These are phyloP conservation scores for Agriopis aurantiaria DNA, from an alignment of 2,888 invertebrate species.

Conservation along the genomic window DNA sequence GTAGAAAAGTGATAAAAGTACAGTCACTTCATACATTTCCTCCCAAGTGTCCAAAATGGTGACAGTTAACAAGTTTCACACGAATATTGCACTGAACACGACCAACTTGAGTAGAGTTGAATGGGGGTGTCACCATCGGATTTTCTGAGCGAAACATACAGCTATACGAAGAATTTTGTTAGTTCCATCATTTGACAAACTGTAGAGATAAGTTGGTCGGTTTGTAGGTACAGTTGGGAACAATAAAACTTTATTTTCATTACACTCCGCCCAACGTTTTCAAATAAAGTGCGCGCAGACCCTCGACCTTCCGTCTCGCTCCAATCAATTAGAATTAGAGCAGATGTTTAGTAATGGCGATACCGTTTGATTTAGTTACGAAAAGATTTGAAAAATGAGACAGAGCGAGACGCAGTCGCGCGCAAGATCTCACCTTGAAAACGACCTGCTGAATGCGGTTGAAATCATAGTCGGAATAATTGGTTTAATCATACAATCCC, in stretches of 20 bases:
- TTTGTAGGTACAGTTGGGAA: conserved; percentile 7
- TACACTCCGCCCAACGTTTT: conserved; percentile 41
- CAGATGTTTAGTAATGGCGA: conserved; percentile 35
- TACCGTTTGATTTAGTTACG: conserved; percentile 6
- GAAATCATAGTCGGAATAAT: no score
- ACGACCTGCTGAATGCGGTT: no score
- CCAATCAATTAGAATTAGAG: conserved; percentile 56
- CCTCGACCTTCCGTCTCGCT: conserved; percentile 43
- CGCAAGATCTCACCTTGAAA: no score
- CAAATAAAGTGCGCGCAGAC: conserved; percentile 32
- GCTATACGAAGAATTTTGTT: neutral
- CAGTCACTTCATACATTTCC: conserved; percentile 5
- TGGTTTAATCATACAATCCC: no score
- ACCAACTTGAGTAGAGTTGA: neutral
- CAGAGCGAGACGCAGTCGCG: neutral
- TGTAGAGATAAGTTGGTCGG: neutral
- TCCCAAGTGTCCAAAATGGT: conserved; percentile 8
- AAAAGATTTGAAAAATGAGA: neutral
- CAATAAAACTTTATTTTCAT: conserved; percentile 43
- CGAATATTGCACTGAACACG: conserved; percentile 19
- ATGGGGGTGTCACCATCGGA: neutral
- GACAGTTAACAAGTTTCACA: conserved; percentile 6
- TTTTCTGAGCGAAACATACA: neutral
- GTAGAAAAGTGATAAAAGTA: conserved; percentile 13
- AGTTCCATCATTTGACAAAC: neutral